Base-by-base conservation (phyloP, 2,888 invertebrate species). In the Macrosiphum euphorbiae region DNA sequence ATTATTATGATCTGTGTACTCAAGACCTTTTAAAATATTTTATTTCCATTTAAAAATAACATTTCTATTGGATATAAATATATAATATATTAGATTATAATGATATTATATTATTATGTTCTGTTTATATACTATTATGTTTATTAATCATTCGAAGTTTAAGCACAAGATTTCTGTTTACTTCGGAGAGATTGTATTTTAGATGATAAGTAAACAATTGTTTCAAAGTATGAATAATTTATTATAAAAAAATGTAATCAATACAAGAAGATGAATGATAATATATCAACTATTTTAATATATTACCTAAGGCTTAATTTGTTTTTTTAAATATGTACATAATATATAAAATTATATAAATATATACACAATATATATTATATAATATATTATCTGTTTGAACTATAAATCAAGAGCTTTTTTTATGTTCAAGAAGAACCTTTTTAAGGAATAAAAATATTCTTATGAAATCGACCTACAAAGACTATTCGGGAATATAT, bases 231-330 rank as follows among this genome's bases (percentile, higher is more conserved):
- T 84, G 84, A 91, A 91, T 91, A 84, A 84, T 91, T 84, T 41
- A 44, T 91, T 16, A 84, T 13, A 26, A 7, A 28, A 85, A 55
- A 24, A 85, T 28, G 44, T 85, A 86, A 91, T 86, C 58, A 47
- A 58, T 41, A 91, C 91, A n/a, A 44, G 35, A 91, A 86, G n/a
- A 91, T 61, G 47, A n/a, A 91, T 91, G 58, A 84, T 58, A n/a
- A n/a, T n/a, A n/a, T n/a, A 55, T 55, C 55, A 91, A 86, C 85
- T 47, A 47, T 61, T 91, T 91, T 86, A 58, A 92, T 87, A 78
- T 78, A 78, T 61, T n/a, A n/a, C n/a, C 92, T 61, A 87, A 50
- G 35, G 8, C 61, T 92, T 87, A 87, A 91, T 91, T 91, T 92
- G n/a, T 87, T 87, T 61, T 91, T 88, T 28, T 52, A 52, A 67